Percentiles rank a stretch among this genome's conserved stretches.
Evolutionary conservation across 2,113 vertebrate genomes (phyloP).

Genomic region (Heterotis niloticus): DNA sequence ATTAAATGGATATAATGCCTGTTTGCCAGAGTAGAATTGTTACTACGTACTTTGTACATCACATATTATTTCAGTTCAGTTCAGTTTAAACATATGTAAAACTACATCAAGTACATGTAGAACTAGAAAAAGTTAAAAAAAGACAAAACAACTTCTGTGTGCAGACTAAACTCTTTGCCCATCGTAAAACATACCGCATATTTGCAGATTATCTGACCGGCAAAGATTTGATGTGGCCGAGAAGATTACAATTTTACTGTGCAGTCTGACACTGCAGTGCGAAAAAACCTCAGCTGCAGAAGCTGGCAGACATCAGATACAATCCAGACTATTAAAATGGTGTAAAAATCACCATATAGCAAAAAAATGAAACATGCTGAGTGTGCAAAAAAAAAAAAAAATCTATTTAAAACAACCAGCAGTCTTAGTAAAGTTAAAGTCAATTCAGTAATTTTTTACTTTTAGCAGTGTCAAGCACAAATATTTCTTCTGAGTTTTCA

Average conservation of each 20-base stretch:
- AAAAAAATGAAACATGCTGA: constrained; percentile 5
- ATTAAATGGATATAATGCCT: too few relatives aligned
- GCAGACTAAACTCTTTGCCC: not conserved
- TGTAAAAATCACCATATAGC: not conserved
- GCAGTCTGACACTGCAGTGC: not conserved
- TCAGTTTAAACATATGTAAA: too few relatives aligned
- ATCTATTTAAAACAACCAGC: not conserved
- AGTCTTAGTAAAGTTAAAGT: not conserved
- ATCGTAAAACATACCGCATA: not conserved
- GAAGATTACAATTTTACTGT: constrained; percentile 19
- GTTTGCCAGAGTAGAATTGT: too few relatives aligned
- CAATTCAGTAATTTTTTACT: too few relatives aligned
- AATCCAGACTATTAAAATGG: constrained; percentile 2
- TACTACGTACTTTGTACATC: too few relatives aligned
- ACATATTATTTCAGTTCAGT: too few relatives aligned
- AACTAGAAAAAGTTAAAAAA: too few relatives aligned
- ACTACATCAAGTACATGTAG: too few relatives aligned
- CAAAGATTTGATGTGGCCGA: constrained; percentile 17
- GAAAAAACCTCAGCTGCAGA: not conserved
- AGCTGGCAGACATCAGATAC: not conserved
- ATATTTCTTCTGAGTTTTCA: constrained; percentile 3
- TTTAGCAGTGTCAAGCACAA: not conserved
- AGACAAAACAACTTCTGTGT: not conserved
- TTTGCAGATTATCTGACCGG: constrained; percentile 10
- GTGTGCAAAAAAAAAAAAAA: constrained; percentile 15